Conservation (phyloP, 2,888 invertebrate genomes). For the Ditula angustiorana region DNA sequence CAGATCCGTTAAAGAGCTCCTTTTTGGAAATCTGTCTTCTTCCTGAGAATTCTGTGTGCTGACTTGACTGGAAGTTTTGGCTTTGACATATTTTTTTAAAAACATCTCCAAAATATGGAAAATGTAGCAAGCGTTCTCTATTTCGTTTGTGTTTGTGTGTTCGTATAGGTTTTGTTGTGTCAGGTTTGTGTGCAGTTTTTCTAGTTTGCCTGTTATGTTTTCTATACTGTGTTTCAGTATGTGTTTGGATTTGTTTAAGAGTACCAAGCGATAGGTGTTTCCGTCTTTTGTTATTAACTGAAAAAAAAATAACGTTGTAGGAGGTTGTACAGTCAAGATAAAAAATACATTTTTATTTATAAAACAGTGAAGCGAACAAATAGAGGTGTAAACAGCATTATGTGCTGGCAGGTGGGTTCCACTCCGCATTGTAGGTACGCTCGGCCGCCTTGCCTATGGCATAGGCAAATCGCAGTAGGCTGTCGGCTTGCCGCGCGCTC, state of each 20-base stretch:
- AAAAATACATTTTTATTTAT: too few relatives aligned
- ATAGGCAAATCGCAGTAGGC: too few relatives aligned
- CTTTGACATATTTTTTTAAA: slow-evolving; percentile 56
- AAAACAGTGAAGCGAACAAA: too few relatives aligned
- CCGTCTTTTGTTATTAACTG: slow-evolving; percentile 71
- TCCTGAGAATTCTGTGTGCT: slow-evolving; percentile 54
- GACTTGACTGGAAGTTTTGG: slow-evolving; percentile 46
- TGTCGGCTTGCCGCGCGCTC: too few relatives aligned
- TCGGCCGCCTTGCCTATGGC: too few relatives aligned
- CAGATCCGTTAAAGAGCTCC: slow-evolving; percentile 64
- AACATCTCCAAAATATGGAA: slow-evolving; percentile 66
- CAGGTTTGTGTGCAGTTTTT: slow-evolving; percentile 51
- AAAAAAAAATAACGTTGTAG: slow-evolving; percentile 43
- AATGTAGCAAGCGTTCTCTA: slow-evolving; percentile 66
- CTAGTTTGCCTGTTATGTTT: slow-evolving; percentile 60
- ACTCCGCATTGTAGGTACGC: too few relatives aligned
- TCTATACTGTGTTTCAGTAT: slow-evolving; percentile 67
- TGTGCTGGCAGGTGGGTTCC: too few relatives aligned
- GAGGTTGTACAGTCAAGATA: too few relatives aligned
- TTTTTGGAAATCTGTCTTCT: slow-evolving; percentile 54
- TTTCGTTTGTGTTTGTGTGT: slow-evolving; percentile 51
- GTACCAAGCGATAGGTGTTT: slow-evolving; percentile 57
- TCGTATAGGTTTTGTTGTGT: slow-evolving; percentile 55
- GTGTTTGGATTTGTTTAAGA: slow-evolving; percentile 67
- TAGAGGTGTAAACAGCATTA: too few relatives aligned